phyloP scores from a whole-genome alignment of 2,888 invertebrate species.

The Drosophila affinis region DNA sequence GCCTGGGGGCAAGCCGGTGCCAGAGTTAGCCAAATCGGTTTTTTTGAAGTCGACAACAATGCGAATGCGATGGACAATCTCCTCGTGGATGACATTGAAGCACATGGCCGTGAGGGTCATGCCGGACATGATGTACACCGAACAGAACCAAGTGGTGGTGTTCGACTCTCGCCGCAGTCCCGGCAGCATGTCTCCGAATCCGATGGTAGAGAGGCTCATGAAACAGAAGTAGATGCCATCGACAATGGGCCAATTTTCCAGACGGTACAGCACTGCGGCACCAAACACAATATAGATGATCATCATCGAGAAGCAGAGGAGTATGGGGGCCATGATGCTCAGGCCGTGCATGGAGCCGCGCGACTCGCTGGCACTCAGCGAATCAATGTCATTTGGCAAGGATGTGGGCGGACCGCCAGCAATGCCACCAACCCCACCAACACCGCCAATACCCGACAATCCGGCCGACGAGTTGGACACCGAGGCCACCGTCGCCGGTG shows the following conservation, averaged over 20 bases:
- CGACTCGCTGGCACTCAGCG: slow-evolving; percentile 89
- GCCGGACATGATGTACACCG: slow-evolving; percentile 93
- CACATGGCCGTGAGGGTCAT: slow-evolving; percentile 95
- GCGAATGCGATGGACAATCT: slow-evolving; percentile 92
- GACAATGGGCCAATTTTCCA: slow-evolving; percentile 95
- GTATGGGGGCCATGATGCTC: slow-evolving; percentile 94
- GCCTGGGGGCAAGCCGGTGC: background rate
- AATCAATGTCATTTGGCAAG: slow-evolving; percentile 85
- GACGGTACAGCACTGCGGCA: slow-evolving; percentile 92
- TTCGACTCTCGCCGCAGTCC: slow-evolving; percentile 85
- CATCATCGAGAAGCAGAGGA: slow-evolving; percentile 94
- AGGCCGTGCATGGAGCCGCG: slow-evolving; percentile 90
- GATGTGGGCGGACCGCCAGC: background rate
- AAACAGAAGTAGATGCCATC: slow-evolving; percentile 98
- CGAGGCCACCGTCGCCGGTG: background rate
- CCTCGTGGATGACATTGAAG: slow-evolving; percentile 94
- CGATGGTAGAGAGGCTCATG: slow-evolving; percentile 96
- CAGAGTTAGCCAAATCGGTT: slow-evolving; percentile 29
- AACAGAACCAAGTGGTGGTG: slow-evolving; percentile 94
- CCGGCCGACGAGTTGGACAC: background rate
- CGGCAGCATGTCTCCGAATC: slow-evolving; percentile 94
- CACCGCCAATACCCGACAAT: slow-evolving; percentile 1
- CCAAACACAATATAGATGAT: slow-evolving; percentile 96
- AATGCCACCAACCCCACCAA: background rate
- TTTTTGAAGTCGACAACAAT: slow-evolving; percentile 85